Conservation (phyloP, 2,888 invertebrate species). For the Oligia strigilis region DNA sequence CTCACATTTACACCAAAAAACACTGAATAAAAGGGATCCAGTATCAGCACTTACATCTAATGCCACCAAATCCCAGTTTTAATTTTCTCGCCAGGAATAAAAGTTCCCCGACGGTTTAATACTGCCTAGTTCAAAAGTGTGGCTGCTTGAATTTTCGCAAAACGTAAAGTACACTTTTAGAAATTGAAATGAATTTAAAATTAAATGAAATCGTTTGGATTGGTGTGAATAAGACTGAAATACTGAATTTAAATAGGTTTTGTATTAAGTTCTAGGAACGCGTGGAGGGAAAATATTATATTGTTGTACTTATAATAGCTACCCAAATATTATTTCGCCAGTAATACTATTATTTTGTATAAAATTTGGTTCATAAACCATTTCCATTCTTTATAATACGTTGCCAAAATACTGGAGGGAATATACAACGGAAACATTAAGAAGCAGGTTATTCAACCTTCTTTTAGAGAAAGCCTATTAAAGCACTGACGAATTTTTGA, state of each 20-base stretch:
- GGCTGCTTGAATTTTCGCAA: slow-evolving; percentile 52
- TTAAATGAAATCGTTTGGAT: slow-evolving; percentile 40
- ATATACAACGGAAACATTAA: no score
- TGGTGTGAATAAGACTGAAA: slow-evolving; percentile 29
- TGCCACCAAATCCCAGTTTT: slow-evolving; percentile 64
- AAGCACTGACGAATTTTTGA: no score
- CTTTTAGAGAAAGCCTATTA: no score
- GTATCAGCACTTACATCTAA: slow-evolving; percentile 63
- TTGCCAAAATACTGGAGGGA: no score
- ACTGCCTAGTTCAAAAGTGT: slow-evolving; percentile 59
- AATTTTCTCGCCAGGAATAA: slow-evolving; percentile 62
- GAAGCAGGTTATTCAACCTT: no score
- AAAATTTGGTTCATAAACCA: background rate
- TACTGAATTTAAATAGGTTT: slow-evolving; percentile 3
- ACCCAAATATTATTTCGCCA: background rate
- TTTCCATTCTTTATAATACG: no score
- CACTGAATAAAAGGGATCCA: slow-evolving; percentile 61
- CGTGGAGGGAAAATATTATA: background rate
- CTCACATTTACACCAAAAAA: slow-evolving; percentile 55
- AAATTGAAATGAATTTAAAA: slow-evolving; percentile 62
- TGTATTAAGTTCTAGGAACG: background rate
- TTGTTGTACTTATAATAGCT: background rate
- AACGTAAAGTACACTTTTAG: slow-evolving; percentile 58
- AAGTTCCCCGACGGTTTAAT: slow-evolving; percentile 53
- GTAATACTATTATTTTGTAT: background rate